Base-by-base conservation (phyloP, 1,140 invertebrate genomes). In the Ceratosolen fusciceps region DNA sequence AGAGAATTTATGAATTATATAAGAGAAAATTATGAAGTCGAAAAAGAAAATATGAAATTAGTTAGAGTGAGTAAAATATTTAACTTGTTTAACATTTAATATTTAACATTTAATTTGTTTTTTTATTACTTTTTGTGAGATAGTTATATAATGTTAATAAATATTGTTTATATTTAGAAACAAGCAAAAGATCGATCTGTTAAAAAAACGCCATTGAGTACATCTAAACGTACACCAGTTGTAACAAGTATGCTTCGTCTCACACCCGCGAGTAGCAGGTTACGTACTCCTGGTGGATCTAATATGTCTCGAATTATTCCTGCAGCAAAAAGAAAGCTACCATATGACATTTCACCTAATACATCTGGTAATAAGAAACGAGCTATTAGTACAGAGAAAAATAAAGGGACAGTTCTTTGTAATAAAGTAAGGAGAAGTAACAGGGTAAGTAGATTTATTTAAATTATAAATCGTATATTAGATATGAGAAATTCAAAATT, bases 1-100 rank as follows among this genome's bases (percentile, higher is more conserved):
- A 81, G 92, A 16, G 91, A 93, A 73, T 86, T 91, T 19, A 92
- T 93, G 83, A 81, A 88, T 52, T 89, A 91, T 29, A 91, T 93
- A 39, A 92, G 91, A 92, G 91, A 92, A 72, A 86, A 89, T 62
- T 85, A 87, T 34, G 82, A 85, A 21, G 81, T 81, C 21, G 84
- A 86, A 58, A 88, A 88, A 49, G 88, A 90, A 80, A 86, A 83
- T 3, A 83, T 88, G 14, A 90, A 89, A 62, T 83, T 85, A 70
- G 84, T 84, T 21, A 88, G 85, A 75, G 86, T 87, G 71, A 83
- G 82, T 84, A 21, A 65, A 37, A 65, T 5, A 62, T 16, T 29
- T 60, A 16, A 1, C 26, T 31, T 24, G 1, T 31, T 29, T 68
- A 72, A 52, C 54, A 73, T 31, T 21, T 21, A 49, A n/a, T n/a